These are phyloP conservation scores for Chlorospingus flavigularis DNA, from an alignment of 2,797 vertebrate genomes.

Conservation along the genomic window DNA sequence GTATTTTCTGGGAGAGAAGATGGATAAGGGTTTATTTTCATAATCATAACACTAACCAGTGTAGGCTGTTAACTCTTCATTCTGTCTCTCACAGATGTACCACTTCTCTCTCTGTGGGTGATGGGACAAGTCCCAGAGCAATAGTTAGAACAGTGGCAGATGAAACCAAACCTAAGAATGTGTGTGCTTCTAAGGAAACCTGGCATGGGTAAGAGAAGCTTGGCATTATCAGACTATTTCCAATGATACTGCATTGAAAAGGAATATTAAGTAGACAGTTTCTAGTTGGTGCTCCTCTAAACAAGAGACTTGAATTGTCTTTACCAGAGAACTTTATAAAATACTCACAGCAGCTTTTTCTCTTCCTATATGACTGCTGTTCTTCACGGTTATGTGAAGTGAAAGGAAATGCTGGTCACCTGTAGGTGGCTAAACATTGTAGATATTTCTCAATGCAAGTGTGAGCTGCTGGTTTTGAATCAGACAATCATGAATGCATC, in stretches of 20 bases:
- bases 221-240: not conserved
- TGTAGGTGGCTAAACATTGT: fast-evolving
- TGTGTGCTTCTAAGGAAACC: slow-evolving; percentile 85
- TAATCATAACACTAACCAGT: fast-evolving
- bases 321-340: not conserved
- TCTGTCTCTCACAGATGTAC: slow-evolving; percentile 75
- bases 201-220: slow-evolving; percentile 88
- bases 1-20: not conserved
- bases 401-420: not conserved
- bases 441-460: not conserved
- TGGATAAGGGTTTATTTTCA: not conserved
- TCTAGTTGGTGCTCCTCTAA: not conserved
- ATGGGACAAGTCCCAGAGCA: slow-evolving; percentile 76
- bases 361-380: not conserved
- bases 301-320: not conserved
- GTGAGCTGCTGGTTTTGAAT: not conserved
- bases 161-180: slow-evolving; percentile 84
- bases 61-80: not conserved
- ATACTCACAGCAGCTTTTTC: not conserved
- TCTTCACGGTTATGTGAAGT: not conserved
- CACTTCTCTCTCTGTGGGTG: slow-evolving; percentile 75
- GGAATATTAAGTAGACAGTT: not conserved
- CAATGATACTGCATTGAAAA: not conserved
- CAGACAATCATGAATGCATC: not conserved
- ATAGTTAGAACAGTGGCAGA: slow-evolving; percentile 70